Evolutionary conservation across 2,113 vertebrate species (phyloP), one percentile per base, ranked within the genome.

Genomic region (Pangasianodon gigas): DNA sequence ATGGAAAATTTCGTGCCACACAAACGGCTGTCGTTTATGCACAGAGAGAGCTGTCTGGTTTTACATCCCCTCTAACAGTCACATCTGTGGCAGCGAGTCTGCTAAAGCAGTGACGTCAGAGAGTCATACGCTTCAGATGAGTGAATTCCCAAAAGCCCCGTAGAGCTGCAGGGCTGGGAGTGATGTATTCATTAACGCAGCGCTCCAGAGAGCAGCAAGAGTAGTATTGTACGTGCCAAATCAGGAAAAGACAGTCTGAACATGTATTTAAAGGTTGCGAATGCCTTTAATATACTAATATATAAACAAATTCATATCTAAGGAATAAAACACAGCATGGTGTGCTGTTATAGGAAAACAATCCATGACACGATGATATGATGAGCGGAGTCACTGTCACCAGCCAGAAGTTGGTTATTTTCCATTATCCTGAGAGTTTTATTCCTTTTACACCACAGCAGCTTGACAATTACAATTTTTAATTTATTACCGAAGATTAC

Each of bases 61-160:
- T 54, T 32, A 84, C n/a, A 77, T 69, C 82, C 21, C 3, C 4
- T 84, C 54, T 58, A 11, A 41, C n/a, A 16, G 60, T 26, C 48
- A 3, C 16, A 56, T 65, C 44, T 81, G 19, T 44, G 32, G 58
- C 62, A 29, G 24, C 51, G 54, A 37, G 80, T 71, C 44, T 79
- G 69, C 16, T 10, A 11, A 67, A 58, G 11, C 11, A 6, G 1
- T 88, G 60, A 58, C 44, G 37, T 77, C 41, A 80, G 18, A 13
- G 10, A 24, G 26, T 71, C 90, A 86, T 58, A 48, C 56, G 90
- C 32, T 86, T 58, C 51, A 69, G 69, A 41, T 85, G 74, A 88
- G 37, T 5, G 18, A n/a, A 8, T 54, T 62, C 56, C 65, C 65
- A n/a, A 71, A 19, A 26, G 24, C 51, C 62, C 46, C 0, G 11